phyloP scores from a whole-genome alignment of 2,888 invertebrate species.

The Idaea straminata region DNA sequence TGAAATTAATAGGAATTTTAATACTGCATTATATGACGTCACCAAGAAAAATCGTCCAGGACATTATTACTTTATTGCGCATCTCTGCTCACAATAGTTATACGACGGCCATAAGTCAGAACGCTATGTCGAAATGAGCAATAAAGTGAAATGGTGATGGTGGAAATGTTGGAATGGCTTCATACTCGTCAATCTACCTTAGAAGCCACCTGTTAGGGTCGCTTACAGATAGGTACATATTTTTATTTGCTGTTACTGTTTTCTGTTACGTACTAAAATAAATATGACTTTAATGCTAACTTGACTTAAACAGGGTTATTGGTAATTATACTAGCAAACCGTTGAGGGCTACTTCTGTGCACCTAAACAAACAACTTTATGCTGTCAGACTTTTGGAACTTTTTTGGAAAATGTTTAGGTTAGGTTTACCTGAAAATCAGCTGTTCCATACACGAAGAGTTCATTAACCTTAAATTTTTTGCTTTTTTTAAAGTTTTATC shows the following conservation, averaged over 20 bases:
- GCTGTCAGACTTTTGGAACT: no score
- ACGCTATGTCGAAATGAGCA: slow-evolving; percentile 39
- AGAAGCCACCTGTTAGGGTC: slow-evolving; percentile 42
- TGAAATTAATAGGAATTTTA: background rate
- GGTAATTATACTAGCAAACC: no score
- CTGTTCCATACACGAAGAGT: no score
- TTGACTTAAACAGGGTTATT: no score
- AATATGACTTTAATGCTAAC: slow-evolving; percentile 10
- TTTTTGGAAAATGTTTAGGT: no score
- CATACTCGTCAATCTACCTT: slow-evolving; percentile 31
- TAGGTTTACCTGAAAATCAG: no score
- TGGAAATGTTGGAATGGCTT: slow-evolving; percentile 17
- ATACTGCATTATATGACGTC: background rate
- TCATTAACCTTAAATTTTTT: no score
- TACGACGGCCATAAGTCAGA: slow-evolving; percentile 37
- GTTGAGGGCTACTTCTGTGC: no score
- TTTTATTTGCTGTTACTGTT: slow-evolving; percentile 8
- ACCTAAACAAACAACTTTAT: no score
- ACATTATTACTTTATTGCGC: slow-evolving; percentile 27
- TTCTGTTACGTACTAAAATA: slow-evolving; percentile 7
- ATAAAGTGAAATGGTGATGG: slow-evolving; percentile 39
- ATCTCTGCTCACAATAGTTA: slow-evolving; percentile 32
- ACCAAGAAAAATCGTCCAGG: slow-evolving; percentile 7
- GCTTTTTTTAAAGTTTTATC: no score
- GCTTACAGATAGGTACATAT: slow-evolving; percentile 12